Evolutionary conservation across 2,888 invertebrate genomes (phyloP).

Genomic region (Hemithea aestivaria): DNA sequence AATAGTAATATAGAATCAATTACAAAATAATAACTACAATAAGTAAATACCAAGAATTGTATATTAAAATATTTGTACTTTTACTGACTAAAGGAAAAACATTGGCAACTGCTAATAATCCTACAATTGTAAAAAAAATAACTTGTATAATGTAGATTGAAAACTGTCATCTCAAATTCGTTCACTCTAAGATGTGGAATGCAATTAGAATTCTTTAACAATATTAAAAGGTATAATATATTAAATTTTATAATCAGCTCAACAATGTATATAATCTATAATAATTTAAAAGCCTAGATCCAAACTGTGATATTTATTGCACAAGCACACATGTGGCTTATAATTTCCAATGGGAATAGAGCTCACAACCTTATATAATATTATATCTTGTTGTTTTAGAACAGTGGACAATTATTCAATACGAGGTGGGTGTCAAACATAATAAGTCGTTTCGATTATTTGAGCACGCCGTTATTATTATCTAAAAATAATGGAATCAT

Average conservation of each 20-base stretch:
- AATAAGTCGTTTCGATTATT: constrained; percentile 42
- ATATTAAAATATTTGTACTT: constrained; percentile 89
- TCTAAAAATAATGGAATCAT: constrained; percentile 50
- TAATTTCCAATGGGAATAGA: constrained; percentile 75
- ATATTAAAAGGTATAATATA: constrained; percentile 81
- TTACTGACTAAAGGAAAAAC: constrained; percentile 88
- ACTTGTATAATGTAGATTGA: constrained; percentile 78
- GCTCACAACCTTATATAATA: constrained; percentile 78
- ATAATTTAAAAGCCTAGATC: constrained; percentile 81
- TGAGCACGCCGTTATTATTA: constrained; percentile 58
- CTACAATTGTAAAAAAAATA: constrained; percentile 77
- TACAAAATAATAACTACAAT: constrained; percentile 77
- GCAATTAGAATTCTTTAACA: constrained; percentile 81
- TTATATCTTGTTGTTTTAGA: constrained; percentile 51
- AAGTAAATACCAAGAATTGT: constrained; percentile 80
- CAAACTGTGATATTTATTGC: constrained; percentile 81
- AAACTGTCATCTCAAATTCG: constrained; percentile 78
- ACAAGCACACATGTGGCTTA: constrained; percentile 80
- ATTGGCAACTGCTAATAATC: constrained; percentile 79
- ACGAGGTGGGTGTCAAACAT: constrained; percentile 55
- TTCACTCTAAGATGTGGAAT: constrained; percentile 79
- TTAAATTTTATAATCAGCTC: constrained; percentile 81
- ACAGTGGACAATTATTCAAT: constrained; percentile 60
- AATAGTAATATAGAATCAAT: constrained; percentile 74
- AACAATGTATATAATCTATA: constrained; percentile 82